Evolutionary conservation across 2,797 vertebrate genomes (phyloP).

Genomic region (Miichthys miiuy): DNA sequence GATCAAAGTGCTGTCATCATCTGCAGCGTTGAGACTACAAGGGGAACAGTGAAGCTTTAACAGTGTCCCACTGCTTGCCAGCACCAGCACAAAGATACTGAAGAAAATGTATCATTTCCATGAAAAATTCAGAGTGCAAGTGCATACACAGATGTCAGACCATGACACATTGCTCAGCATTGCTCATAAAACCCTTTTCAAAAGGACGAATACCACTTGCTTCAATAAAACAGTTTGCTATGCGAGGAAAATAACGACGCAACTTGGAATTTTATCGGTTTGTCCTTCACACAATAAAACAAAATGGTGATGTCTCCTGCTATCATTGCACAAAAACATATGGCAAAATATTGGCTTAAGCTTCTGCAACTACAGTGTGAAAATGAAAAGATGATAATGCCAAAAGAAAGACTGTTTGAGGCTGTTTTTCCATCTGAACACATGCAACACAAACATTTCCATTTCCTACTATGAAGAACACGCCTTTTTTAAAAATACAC

Average conservation of each 20-base stretch:
- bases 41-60: slow-evolving; percentile 40
- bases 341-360: neutral
- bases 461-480: neutral
- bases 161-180: slow-evolving; percentile 16
- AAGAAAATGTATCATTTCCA: slow-evolving; percentile 42
- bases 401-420: slow-evolving; percentile 3
- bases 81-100: slow-evolving; percentile 26
- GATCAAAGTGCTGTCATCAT: slow-evolving; percentile 61
- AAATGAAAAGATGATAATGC: slow-evolving; percentile 13
- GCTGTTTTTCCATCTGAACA: neutral
- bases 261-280: neutral
- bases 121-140: slow-evolving; percentile 43
- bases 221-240: slow-evolving; percentile 10
- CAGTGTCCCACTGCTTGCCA: slow-evolving; percentile 43
- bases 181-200: slow-evolving; percentile 11
- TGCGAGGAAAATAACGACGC: neutral
- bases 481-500: neutral
- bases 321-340: neutral
- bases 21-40: slow-evolving; percentile 30
- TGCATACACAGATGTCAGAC: slow-evolving; percentile 43
- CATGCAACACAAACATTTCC: neutral
- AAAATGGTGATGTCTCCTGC: neutral
- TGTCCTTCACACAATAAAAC: neutral
- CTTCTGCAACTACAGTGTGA: slow-evolving; percentile 1
- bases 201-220: slow-evolving; percentile 10